Evolutionary conservation across 2,888 invertebrate species (phyloP).

Genomic region (Epistrophe eligans): DNA sequence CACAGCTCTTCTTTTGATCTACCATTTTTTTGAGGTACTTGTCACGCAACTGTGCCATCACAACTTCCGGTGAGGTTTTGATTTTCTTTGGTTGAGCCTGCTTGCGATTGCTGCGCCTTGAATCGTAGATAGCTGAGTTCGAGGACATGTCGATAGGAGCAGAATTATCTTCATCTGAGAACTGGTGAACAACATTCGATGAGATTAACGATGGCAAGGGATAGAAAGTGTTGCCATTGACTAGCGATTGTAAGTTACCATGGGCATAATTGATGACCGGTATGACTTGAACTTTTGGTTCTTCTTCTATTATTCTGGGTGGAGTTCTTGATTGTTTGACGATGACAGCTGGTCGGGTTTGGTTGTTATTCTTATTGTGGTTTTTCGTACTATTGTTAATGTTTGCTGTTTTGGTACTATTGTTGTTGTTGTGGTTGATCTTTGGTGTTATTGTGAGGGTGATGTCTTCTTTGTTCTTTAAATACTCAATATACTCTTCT

Average conservation of each 20-base stretch:
- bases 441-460: conserved; percentile 83
- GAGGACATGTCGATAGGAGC: conserved; percentile 61
- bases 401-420: conserved; percentile 43
- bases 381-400: conserved; percentile 57
- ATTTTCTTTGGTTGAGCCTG: conserved; percentile 85
- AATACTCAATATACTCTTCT: conserved; percentile 83
- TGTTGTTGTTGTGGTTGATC: conserved; percentile 47
- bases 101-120: conserved; percentile 84
- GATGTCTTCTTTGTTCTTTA: conserved; percentile 83
- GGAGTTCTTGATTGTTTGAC: conserved; percentile 44
- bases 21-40: conserved; percentile 83
- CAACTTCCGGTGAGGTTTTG: conserved; percentile 80
- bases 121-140: conserved; percentile 58
- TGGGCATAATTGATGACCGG: conserved; percentile 56
- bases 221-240: conserved; percentile 47
- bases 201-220: background rate
- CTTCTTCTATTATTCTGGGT: conserved; percentile 62
- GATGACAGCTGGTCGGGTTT: conserved; percentile 62
- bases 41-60: conserved; percentile 82
- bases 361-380: conserved; percentile 25
- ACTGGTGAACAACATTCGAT: background rate
- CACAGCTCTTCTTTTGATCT: conserved; percentile 82
- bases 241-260: conserved; percentile 53
- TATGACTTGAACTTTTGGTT: conserved; percentile 69
- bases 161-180: conserved; percentile 19